Evolutionary conservation across 30 jellyfish, hydroid and myxozoan species (phyloP).

Genomic region (Clytia hemisphaerica): DNA sequence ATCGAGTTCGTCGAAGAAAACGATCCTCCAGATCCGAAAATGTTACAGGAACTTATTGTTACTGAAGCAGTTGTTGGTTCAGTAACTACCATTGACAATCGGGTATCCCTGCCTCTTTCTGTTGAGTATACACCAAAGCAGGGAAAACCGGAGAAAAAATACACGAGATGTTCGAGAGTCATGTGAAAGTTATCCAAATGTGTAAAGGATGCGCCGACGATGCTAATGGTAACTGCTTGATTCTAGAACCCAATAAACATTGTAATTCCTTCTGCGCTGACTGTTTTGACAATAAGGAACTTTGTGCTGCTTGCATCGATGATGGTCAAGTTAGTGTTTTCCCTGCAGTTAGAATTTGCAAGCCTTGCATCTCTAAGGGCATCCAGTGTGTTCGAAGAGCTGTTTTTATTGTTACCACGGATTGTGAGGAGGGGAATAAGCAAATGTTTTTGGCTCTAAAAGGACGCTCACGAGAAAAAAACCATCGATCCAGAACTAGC

Average conservation of each 20-base stretch:
- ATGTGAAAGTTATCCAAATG: slow-evolving; percentile 6
- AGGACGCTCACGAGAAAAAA: not conserved
- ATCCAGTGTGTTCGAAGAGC: slow-evolving; percentile 11
- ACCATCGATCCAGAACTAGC: not conserved
- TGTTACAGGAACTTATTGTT: slow-evolving; percentile 6
- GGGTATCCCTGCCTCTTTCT: not conserved
- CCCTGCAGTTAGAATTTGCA: slow-evolving; percentile 10
- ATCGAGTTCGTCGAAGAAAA: slow-evolving; percentile 6
- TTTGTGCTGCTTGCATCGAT: slow-evolving; percentile 1
- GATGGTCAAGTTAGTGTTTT: not conserved
- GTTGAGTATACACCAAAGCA: slow-evolving; percentile 15
- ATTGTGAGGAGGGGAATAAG: too few relatives aligned
- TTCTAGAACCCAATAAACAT: slow-evolving; percentile 19
- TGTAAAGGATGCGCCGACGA: slow-evolving; percentile 16
- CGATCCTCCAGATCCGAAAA: not conserved
- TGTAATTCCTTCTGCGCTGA: slow-evolving; percentile 7
- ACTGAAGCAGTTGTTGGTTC: slow-evolving; percentile 21
- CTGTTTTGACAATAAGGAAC: not conserved
- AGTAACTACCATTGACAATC: slow-evolving; percentile 22
- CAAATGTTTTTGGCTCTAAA: not conserved
- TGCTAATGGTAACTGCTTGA: too few relatives aligned
- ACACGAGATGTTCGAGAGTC: not conserved
- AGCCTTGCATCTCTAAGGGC: slow-evolving; percentile 11
- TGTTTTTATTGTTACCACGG: slow-evolving; percentile 9
- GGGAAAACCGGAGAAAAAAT: slow-evolving; percentile 27